Evolutionary conservation across 2,888 invertebrate genomes (phyloP), one percentile per base, ranked within the genome.

Genomic region (Dascillus cervinus): DNA sequence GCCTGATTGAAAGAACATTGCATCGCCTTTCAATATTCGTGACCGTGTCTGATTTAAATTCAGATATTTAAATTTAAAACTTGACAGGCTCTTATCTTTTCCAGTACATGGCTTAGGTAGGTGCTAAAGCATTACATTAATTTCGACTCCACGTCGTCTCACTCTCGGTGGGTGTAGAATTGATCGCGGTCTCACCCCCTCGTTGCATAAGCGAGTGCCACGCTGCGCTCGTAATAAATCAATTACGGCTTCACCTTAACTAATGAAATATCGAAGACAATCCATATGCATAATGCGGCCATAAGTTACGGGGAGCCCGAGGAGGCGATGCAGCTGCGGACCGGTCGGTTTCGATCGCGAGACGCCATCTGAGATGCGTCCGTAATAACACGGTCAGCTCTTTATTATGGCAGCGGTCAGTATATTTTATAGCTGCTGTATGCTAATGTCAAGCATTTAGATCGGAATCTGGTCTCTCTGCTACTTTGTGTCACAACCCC

Each of bases 401-500:
- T 48, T 52, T 51, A 51, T 49, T 47, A 39, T 42, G 40, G 43
- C 48, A 42, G 40, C 44, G 43, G 39, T 34, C 43, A 42, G 46
- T 50, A 53, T n/a, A n/a, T 52, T 57, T 58, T 56, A 57, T 52
- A 49, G 58, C 58, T 47, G 54, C 52, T 45, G 56, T 61, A 64
- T 64, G 64, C 60, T 64, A 64, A 64, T 64, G 57, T 56, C 53
- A 50, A 53, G 57, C 60, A 63, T 64, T 63, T 61, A 64, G 64
- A 64, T 64, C 58, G 61, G 56, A 62, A 64, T 64, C 64, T 64
- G 45, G 55, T 46, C 55, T 56, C n/a, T n/a, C 52, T 45, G 57
- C 58, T 57, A 56, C 60, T 59, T 54, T 55, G 55, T 53, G 32
- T 29, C 24, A 13, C 26, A 22, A 11, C 17, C 13, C 25, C n/a